A percentile compares a stretch with the other conserved stretches of the same genome.
Evolutionary conservation across 2,888 invertebrate genomes (phyloP).

Genomic region (Iselma pallidipennis): DNA sequence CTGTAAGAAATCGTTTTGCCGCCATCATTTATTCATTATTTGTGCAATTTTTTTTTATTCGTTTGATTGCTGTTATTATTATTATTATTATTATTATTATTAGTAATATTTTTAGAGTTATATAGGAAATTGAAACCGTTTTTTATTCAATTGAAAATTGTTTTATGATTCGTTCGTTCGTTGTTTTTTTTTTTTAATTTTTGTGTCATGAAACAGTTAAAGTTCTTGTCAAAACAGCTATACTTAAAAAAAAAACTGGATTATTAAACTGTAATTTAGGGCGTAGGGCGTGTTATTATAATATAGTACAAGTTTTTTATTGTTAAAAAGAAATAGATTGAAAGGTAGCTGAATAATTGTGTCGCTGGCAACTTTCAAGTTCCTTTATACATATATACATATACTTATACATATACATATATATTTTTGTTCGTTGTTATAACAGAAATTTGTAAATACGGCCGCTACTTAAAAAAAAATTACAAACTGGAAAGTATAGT

Average conservation of each 20-base stretch:
- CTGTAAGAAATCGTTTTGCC: constrained; percentile 4
- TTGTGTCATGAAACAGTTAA: neutral
- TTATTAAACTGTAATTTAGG: too few relatives aligned
- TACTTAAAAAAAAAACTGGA: too few relatives aligned
- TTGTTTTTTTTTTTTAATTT: too few relatives aligned
- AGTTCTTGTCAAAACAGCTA: constrained; percentile 18
- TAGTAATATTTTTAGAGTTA: constrained; percentile 15
- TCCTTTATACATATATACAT: too few relatives aligned
- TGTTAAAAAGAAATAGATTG: neutral
- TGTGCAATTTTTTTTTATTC: constrained; percentile 26
- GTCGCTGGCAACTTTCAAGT: constrained; percentile 11
- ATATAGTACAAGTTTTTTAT: constrained; percentile 2
- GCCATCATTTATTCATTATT: constrained; percentile 10
- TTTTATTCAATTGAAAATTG: constrained; percentile 15
- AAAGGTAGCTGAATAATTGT: constrained; percentile 17
- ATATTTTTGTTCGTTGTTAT: neutral
- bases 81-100: constrained; percentile 8
- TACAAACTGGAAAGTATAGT: constrained; percentile 15
- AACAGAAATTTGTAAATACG: constrained; percentile 16
- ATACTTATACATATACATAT: too few relatives aligned
- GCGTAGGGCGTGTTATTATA: constrained; percentile 1
- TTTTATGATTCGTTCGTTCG: constrained; percentile 8
- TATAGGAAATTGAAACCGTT: constrained; percentile 11
- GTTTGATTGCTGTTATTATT: constrained; percentile 19
- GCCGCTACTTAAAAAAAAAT: constrained; percentile 24